A percentile compares a stretch with the other conserved stretches of the same genome.
Evolutionary conservation across 2,797 vertebrate genomes (phyloP).

Genomic region (Ceryle rudis): DNA sequence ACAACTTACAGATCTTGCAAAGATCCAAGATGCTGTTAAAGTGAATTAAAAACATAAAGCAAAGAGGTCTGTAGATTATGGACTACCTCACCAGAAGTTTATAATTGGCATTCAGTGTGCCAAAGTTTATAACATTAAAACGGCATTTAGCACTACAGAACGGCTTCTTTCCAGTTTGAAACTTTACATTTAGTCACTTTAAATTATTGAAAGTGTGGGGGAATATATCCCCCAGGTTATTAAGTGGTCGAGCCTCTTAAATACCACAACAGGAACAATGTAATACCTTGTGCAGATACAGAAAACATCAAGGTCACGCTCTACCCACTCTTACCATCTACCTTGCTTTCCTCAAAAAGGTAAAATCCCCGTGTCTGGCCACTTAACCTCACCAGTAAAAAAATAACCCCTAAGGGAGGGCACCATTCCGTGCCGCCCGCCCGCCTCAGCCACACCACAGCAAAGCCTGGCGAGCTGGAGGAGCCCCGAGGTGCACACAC

Average conservation of each 20-base stretch:
- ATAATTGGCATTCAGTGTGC: too few relatives aligned
- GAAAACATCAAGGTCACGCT: neutral
- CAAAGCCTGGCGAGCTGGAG: neutral
- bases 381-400: fast-evolving
- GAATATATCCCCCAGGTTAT: fast-evolving
- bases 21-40: neutral
- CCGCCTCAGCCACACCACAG: neutral
- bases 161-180: neutral
- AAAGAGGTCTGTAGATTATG: neutral
- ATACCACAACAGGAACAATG: fast-evolving
- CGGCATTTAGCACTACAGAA: fast-evolving
- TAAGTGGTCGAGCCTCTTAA: fast-evolving
- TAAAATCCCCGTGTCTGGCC: neutral
- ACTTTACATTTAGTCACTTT: neutral
- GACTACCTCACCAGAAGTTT: neutral
- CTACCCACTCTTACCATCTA: too few relatives aligned
- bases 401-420: fast-evolving
- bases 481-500: neutral
- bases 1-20: neutral
- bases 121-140: neutral
- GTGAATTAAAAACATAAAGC: neutral
- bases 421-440: neutral
- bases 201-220: fast-evolving
- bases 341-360: neutral
- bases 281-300: fast-evolving